Base-by-base conservation (phyloP, 2,797 vertebrate genomes). In the Sebastes baramenuke region DNA sequence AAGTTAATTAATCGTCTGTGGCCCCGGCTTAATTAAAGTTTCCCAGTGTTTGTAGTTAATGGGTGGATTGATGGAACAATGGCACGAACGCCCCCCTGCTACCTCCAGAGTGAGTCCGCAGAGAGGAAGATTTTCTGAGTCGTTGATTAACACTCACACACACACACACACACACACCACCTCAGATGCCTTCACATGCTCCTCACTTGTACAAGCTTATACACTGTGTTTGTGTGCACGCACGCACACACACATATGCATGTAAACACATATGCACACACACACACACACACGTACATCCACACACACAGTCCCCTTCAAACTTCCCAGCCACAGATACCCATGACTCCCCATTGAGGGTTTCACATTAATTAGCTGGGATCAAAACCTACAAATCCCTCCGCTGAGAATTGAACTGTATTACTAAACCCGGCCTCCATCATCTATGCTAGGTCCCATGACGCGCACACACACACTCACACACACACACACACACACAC, bases 1-100 rank as follows among this genome's bases (percentile, higher is more conserved):
- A 92, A 94, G 92, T 93, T 93, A 93, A 94, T 95, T 93, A 94
- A 94, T 91, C 85, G 77, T 92, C 86, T 87, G 82, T 77, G 89
- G 86, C 89, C 80, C 79, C 72, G 7, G 89, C 75, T 90, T 92
- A 90, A 95, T 95, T 95, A 89, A 93, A 94, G 87, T 93, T 91
- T 92, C 82, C 83, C 88, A 85, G 80, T 94, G 93, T 94, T 90
- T 92, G 91, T 86, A 89, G 84, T 92, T 93, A 93, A 91, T 89
- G 87, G 84, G 79, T 79, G 86, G 89, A 91, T 89, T 88, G 92
- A 81, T 86, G 87, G 79, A 90, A 92, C 92, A 94, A 91, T 92
- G 67, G 85, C 24, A 22, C 10, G 46, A 79, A 87, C 61, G 72
- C 84, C 86, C 78, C 67, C 67, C 46, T 75, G 89, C 55, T 69